These are phyloP conservation scores for Rallus crepitans DNA, from an alignment of 2,797 vertebrate species.

Conservation along the genomic window DNA sequence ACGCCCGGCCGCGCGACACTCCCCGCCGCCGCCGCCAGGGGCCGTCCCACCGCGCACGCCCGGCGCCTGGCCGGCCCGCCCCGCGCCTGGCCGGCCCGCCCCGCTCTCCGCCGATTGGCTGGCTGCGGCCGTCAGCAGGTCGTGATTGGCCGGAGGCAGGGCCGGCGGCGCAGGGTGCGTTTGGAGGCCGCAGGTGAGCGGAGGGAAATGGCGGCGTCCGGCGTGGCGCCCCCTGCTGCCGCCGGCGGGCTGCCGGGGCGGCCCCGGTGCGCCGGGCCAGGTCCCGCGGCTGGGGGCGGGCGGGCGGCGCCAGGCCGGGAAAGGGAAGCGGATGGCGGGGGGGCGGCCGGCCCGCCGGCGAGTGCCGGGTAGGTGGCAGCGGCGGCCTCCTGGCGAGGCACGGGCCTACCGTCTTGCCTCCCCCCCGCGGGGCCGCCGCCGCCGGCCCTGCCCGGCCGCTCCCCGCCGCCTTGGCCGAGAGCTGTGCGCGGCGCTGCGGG, in stretches of 20 bases:
- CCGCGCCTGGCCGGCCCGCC: not conserved
- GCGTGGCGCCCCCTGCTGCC: slow-evolving; percentile 19
- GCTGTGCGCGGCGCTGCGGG: not conserved
- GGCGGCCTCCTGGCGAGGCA: not conserved
- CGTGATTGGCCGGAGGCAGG: not conserved
- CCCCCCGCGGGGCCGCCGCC: not conserved
- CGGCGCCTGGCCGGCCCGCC: not conserved
- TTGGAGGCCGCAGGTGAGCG: slow-evolving; percentile 36
- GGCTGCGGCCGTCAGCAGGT: not conserved
- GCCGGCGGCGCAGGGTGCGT: not conserved
- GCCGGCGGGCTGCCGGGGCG: not conserved
- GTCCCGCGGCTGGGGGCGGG: no score
- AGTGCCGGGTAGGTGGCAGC: not conserved
- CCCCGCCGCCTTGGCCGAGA: no score
- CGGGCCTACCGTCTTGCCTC: not conserved
- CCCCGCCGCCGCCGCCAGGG: not conserved
- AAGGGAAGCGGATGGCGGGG: no score
- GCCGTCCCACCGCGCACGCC: not conserved
- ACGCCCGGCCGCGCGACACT: not conserved
- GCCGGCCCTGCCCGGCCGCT: no score
- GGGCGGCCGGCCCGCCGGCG: no score
- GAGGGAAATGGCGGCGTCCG: slow-evolving; percentile 26
- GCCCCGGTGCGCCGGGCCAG: not conserved
- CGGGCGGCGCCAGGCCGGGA: not conserved
- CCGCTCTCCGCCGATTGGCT: not conserved